Evolutionary conservation across 2,888 invertebrate species (phyloP), one percentile per base, ranked within the genome.

Genomic region (Cryptus viduatorius): DNA sequence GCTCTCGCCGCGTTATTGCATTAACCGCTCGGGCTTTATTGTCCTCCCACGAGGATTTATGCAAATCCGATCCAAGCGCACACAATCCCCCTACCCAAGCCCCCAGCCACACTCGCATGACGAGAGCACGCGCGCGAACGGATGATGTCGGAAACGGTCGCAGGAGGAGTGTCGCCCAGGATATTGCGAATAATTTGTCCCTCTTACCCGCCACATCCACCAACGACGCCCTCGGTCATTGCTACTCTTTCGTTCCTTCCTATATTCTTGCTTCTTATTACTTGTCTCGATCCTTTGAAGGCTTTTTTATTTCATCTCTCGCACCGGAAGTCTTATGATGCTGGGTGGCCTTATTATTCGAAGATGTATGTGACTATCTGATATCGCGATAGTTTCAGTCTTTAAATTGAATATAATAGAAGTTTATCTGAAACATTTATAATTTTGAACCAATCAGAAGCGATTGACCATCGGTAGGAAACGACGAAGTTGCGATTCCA

Each of bases 21-120:
- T 86, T 85, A 80, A 79, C 69, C 68, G 56, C 75, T 84, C 61
- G 69, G 86, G 85, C 87, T 87, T 91, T 88, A 91, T 91, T 90
- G 90, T 90, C 89, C 91, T 89, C 91, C 92, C 90, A 92, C 92
- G 88, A 89, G 85, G 89, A 91, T 91, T 92, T 90, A 91, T 90
- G 90, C 90, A 89, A 89, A 92, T 90, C 89, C 87, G 87, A 88
- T 87, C 87, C 87, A 83, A 61, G 80, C 86, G 83, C 85, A 31
- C 76, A 44, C 59, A 53, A 77, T 67, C 67, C 24, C 37, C 37
- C 37, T 37, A 37, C 37, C 37, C 46, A 16, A 46, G 69, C 48
- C 59, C 67, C 72, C 37, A n/a, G 69, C 8, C 76, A 53, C 44
- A 44, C 71, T 29, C 24, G 53, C 44, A 61, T 48, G 69, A 69